Base-by-base conservation (phyloP, 2,888 invertebrate species). In the Megastigmus dorsalis region DNA sequence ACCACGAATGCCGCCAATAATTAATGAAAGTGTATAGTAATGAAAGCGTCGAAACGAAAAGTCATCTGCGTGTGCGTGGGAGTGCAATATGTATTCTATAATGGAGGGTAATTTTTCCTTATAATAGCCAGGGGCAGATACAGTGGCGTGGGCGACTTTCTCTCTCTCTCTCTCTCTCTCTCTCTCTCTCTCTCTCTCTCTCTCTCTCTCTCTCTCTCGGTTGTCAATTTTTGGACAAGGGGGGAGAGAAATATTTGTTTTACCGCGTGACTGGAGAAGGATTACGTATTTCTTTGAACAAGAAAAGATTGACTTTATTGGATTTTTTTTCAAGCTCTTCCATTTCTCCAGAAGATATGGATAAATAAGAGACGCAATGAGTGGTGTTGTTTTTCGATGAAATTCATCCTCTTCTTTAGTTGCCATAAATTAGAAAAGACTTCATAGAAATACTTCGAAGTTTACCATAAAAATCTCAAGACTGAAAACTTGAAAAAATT, bases 241-340 rank as follows among this genome's bases (percentile, higher is more conserved):
- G 28, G 36, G 15, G 36, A 33, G 33, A 10, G 36, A 55, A 18
- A 55, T 55, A 55, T 55, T 55, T 55, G n/a, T 9, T 9, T 33
- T 33, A 33, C 7, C 30, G n/a, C 15, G 23, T 2, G 41, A 2
- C 10, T 15, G 38, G 36, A 10, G 26, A 7, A 18, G 9, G 45
- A 3, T 18, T 4, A 36, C 50, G 33, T 38, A 48, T 48, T 45
- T 62, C 18, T 63, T 63, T 36, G 48, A 50, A 20, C 36, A 28
- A 41, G 28, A 26, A 23, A 23, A 33, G 63, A 63, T 23, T 36
- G 2, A 20, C 23, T 36, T 50, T 63, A 50, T 63, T 63, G 26
- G 33, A 36, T 33, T 50, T 62, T 50, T 50, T 60, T 26, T 28
- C 28, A 9, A 23, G 36, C n/a, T 26, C 13, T 36, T 33, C n/a